These are phyloP conservation scores for Oncorhynchus kisutch DNA, from an alignment of 2,113 vertebrate genomes.

Conservation along the genomic window DNA sequence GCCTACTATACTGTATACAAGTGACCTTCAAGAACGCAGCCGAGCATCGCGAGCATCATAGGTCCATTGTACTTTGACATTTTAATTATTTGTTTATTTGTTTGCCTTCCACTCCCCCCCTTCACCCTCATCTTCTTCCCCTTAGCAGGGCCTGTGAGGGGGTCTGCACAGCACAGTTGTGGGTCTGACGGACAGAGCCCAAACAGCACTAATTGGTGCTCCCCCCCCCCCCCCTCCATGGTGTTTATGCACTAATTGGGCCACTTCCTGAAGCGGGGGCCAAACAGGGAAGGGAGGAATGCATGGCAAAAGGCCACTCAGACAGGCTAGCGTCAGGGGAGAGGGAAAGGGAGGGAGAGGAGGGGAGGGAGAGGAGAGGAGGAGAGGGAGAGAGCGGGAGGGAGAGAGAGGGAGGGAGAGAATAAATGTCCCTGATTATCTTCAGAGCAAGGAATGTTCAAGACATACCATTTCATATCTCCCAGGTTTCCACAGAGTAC, in stretches of 20 bases:
- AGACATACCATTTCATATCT: constrained; percentile 8
- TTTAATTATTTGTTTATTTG: constrained; percentile 43
- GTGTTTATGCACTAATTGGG: constrained; percentile 83
- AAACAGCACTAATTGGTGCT: constrained; percentile 76
- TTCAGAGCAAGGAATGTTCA: not conserved
- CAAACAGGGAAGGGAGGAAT: constrained; percentile 75
- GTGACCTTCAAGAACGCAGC: not conserved
- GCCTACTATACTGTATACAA: no score
- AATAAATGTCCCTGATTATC: not conserved
- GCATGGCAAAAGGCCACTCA: constrained; percentile 75
- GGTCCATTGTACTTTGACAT: constrained; percentile 4
- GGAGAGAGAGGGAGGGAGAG: constrained; percentile 37
- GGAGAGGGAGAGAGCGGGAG: not conserved
- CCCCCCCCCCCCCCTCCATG: constrained; percentile 65
- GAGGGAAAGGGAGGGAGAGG: constrained; percentile 24
- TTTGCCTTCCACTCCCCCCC: constrained; percentile 8
- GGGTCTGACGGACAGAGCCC: constrained; percentile 16
- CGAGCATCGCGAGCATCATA: not conserved
- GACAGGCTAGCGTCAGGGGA: constrained; percentile 71
- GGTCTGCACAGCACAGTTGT: constrained; percentile 20
- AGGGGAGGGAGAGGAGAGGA: constrained; percentile 8
- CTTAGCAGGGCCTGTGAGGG: constrained; percentile 23
- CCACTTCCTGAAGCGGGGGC: constrained; percentile 85
- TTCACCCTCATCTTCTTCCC: not conserved
- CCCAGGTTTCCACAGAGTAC: no score